A percentile compares a stretch with the other conserved stretches of the same genome.
These are phyloP conservation scores for Atractosteus spatula DNA, from an alignment of 2,113 vertebrate species.

Conservation along the genomic window DNA sequence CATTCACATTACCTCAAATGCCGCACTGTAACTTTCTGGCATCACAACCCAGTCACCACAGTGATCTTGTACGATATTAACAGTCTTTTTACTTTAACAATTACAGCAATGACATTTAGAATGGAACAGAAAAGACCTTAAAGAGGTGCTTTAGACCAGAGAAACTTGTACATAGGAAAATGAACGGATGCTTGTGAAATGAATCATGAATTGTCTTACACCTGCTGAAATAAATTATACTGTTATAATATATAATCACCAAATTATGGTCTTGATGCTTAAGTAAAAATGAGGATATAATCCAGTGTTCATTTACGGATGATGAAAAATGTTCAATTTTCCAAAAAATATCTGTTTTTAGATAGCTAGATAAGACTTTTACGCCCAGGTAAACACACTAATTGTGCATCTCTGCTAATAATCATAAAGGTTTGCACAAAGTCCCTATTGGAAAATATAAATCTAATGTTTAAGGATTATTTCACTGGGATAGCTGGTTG, in stretches of 20 bases:
- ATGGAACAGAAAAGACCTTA: not conserved
- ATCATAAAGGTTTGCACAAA: too few relatives aligned
- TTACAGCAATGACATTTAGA: not conserved
- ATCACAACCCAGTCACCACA: slow-evolving; percentile 6
- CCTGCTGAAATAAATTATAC: not conserved
- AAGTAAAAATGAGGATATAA: too few relatives aligned
- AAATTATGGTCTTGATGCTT: too few relatives aligned
- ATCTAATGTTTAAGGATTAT: too few relatives aligned
- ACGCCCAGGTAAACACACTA: too few relatives aligned
- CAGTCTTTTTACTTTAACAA: not conserved
- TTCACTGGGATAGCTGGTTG: too few relatives aligned
- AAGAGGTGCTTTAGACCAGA: not conserved
- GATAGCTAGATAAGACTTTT: too few relatives aligned
- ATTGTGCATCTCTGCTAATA: too few relatives aligned
- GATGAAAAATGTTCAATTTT: too few relatives aligned
- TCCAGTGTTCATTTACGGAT: too few relatives aligned
- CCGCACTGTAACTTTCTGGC: slow-evolving; percentile 6
- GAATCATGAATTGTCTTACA: not conserved
- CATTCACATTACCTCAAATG: slow-evolving; percentile 17
- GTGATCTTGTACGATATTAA: slow-evolving; percentile 2
- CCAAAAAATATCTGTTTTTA: too few relatives aligned
- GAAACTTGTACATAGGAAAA: not conserved
- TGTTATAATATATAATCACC: not conserved
- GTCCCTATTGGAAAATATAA: too few relatives aligned
- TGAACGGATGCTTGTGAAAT: not conserved